Conservation (phyloP, 2,797 vertebrate genomes). For the Gallinago solitaria region DNA sequence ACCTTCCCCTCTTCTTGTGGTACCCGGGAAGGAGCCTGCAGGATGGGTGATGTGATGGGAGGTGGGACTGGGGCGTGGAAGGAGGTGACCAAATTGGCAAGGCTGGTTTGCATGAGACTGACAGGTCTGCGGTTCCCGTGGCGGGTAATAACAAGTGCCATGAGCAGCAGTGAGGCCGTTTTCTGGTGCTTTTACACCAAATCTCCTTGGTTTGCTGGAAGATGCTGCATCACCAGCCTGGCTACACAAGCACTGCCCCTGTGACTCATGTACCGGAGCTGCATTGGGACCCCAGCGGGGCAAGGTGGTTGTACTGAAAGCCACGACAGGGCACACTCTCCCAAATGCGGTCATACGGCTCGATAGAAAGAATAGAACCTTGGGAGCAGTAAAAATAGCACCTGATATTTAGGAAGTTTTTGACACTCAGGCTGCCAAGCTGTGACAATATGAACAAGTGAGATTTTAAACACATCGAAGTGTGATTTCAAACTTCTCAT, state of each 20-base stretch:
- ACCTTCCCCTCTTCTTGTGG: neutral
- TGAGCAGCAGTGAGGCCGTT: fast-evolving
- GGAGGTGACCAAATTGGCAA: neutral
- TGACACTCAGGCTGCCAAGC: constrained; percentile 43
- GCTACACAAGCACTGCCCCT: neutral
- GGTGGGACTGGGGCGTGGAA: neutral
- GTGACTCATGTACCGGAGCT: fast-evolving
- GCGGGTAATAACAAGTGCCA: neutral
- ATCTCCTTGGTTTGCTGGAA: neutral
- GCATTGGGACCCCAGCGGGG: neutral
- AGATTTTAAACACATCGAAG: constrained; percentile 39
- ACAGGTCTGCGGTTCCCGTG: neutral
- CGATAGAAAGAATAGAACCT: neutral
- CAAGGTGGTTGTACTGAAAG: neutral
- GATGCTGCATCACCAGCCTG: neutral
- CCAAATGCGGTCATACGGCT: neutral
- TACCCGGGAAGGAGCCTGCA: neutral
- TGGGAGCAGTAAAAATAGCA: constrained; percentile 8
- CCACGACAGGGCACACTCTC: neutral
- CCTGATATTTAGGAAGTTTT: constrained; percentile 57
- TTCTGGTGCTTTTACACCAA: neutral
- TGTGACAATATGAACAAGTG: constrained; percentile 53
- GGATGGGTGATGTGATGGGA: neutral
- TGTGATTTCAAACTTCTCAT: neutral
- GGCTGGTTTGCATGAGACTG: neutral